Conservation (phyloP, 1,140 invertebrate species). For the Caenorhabditis tropicalis region DNA sequence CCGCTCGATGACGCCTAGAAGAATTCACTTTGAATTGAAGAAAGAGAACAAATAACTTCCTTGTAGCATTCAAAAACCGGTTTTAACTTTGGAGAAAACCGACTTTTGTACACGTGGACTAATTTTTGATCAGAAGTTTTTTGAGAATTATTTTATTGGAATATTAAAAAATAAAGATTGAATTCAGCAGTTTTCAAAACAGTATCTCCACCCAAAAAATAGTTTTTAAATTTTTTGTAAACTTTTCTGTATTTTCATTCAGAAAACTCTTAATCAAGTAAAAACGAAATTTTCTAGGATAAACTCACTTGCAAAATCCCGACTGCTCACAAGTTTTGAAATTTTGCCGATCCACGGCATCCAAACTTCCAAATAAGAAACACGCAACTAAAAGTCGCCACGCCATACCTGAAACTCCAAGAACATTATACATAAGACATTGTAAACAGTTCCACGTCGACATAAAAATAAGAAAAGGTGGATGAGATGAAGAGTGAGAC, state of each 20-base stretch:
- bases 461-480: neutral
- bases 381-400: neutral
- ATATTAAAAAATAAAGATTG: neutral
- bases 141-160: no score
- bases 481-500: neutral
- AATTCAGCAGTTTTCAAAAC: no score
- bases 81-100: neutral
- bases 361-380: neutral
- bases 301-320: conserved; percentile 68
- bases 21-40: neutral
- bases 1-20: conserved; percentile 56
- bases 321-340: conserved; percentile 71
- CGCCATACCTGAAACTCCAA: neutral
- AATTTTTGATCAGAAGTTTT: neutral
- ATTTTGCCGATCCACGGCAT: conserved; percentile 55
- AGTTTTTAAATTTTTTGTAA: no score
- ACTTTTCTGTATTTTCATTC: no score
- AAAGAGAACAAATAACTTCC: no score
- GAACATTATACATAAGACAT: neutral
- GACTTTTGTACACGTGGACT: neutral
- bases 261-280: no score
- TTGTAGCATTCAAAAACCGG: no score
- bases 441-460: neutral
- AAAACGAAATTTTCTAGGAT: neutral
- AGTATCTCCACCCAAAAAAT: no score